phyloP scores from a whole-genome alignment of 2,113 vertebrate species.

The Laticauda laticaudata region DNA sequence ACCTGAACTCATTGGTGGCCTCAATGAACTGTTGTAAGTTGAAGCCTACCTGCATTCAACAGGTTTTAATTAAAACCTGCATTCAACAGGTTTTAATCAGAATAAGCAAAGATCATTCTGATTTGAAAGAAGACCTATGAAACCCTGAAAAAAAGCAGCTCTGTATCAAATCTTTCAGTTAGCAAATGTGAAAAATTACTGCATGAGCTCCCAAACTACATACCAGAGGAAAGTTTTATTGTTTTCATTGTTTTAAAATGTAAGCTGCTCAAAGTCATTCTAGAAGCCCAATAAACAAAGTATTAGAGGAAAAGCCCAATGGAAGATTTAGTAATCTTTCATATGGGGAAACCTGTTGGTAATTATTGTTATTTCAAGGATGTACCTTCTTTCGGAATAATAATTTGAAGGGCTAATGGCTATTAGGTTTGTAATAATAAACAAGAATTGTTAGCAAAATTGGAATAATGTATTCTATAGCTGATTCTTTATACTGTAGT shows the following conservation, averaged over 20 bases:
- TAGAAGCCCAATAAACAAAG: neutral
- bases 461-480: neutral
- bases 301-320: neutral
- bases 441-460: neutral
- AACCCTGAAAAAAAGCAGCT: neutral
- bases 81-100: neutral
- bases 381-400: constrained; percentile 10
- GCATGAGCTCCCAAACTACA: neutral
- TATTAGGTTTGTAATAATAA: neutral
- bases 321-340: neutral
- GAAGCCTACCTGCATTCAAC: neutral
- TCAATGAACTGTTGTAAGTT: too few species aligned
- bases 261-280: neutral
- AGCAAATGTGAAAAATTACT: neutral
- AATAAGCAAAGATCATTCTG: neutral
- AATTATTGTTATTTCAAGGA: constrained; percentile 1
- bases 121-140: neutral
- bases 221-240: neutral
- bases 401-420: neutral
- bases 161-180: neutral
- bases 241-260: neutral
- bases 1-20: too few species aligned
- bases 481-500: neutral
- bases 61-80: neutral
- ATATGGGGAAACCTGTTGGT: neutral